Evolutionary conservation across 2,888 invertebrate genomes (phyloP), one percentile per base, ranked within the genome.

Genomic region (Coleophora flavipennella): DNA sequence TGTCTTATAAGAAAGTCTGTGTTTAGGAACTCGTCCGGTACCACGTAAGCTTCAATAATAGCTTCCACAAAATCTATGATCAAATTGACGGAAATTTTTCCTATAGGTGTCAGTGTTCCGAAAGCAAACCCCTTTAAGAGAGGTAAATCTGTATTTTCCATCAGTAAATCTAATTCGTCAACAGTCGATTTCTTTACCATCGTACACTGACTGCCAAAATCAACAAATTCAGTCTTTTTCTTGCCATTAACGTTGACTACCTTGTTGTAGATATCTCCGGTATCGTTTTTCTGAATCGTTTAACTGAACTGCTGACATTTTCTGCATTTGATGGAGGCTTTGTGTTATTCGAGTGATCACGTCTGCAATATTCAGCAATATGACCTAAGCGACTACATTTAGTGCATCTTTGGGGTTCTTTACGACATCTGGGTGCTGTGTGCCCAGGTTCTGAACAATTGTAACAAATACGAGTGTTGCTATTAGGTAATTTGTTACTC

Each of bases 151-250:
- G 28, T 8, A 3, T 2, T 13, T 29, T 12, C 12, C 9, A 37
- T 11, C 8, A 12, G 11, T 20, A 36, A 10, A 20, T 39, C 28
- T 8, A 34, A n/a, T 8, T 44, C 38, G 8, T 13, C 2, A 13
- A 13, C 38, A 8, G 13, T 26, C 10, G 28, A 29, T 1, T n/a
- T 11, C 12, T 35, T 41, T 9, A 44, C 29, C 10, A 46, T 12
- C 1, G 42, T 41, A 14, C 43, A 44, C 33, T 46, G 28, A 31
- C 46, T 46, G 2, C 46, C 46, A 8, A 46, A 41, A 27, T 44
- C 46, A 8, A 46, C 26, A 29, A 35, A 46, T 1, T 38, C 42
- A 11, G 13, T 9, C 27, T 32, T 7, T 31, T 8, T 3, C 10
- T 27, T 10, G 26, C 35, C 20, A 44, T 39, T 11, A 42, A n/a